Conservation (phyloP, 2,888 invertebrate genomes). For the Chymomyza caudatula region DNA sequence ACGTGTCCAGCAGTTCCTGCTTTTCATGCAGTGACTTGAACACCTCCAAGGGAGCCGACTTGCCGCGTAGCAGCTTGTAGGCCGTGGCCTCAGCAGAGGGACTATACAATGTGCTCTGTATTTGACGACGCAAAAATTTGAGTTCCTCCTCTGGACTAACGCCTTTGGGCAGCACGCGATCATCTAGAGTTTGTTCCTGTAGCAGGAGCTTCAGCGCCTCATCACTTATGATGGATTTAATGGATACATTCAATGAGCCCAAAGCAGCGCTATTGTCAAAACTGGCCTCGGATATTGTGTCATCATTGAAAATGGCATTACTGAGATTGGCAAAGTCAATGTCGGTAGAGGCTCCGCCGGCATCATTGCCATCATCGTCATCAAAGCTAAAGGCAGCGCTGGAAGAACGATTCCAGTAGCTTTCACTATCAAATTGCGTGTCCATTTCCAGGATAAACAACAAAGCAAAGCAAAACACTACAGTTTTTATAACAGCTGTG, state of each 20-base stretch:
- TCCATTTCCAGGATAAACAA: slow-evolving; percentile 47
- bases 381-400: slow-evolving; percentile 88
- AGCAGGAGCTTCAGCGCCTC: slow-evolving; percentile 69
- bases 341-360: neutral
- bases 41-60: slow-evolving; percentile 79
- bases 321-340: slow-evolving; percentile 1
- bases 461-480: neutral
- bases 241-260: slow-evolving; percentile 71
- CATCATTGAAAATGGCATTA: slow-evolving; percentile 69
- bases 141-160: slow-evolving; percentile 77
- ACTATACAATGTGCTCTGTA: slow-evolving; percentile 71
- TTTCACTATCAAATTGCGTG: slow-evolving; percentile 81
- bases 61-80: slow-evolving; percentile 79
- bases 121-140: slow-evolving; percentile 72
- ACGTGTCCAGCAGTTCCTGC: slow-evolving; percentile 84
- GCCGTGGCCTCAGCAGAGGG: slow-evolving; percentile 72
- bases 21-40: slow-evolving; percentile 84
- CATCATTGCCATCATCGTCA: slow-evolving; percentile 83
- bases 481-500: neutral
- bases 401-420: slow-evolving; percentile 88
- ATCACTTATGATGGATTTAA: slow-evolving; percentile 74
- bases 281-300: slow-evolving; percentile 76
- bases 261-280: slow-evolving; percentile 68
- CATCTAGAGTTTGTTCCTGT: slow-evolving; percentile 73
- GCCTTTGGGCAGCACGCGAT: slow-evolving; percentile 69